A percentile compares a stretch with the other conserved stretches of the same genome.
Evolutionary conservation across 92 coral and sea anemone species (phyloP).

Genomic region (Bergia sp.): DNA sequence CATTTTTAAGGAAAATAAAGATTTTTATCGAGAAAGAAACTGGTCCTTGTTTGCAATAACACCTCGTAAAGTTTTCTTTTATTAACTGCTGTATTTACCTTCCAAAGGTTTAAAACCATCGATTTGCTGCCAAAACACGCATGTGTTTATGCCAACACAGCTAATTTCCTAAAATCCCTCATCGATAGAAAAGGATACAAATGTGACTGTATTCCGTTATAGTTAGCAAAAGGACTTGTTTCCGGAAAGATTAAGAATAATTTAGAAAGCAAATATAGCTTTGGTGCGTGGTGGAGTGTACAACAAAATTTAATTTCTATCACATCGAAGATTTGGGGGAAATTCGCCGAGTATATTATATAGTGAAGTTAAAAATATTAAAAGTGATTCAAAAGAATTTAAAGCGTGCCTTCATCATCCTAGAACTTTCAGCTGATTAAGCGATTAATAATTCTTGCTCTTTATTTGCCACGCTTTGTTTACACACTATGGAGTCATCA

Average conservation of each 20-base stretch:
- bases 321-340: background rate
- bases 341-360: background rate
- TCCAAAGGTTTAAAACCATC: conserved; percentile 1
- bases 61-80: conserved; percentile 20
- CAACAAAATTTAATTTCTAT: conserved; percentile 42
- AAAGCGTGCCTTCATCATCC: conserved; percentile 26
- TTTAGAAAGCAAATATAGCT: conserved; percentile 64
- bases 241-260: conserved; percentile 83
- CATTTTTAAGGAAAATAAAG: background rate
- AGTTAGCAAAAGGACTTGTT: conserved; percentile 71
- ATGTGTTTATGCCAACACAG: conserved; percentile 48
- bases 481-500: conserved; percentile 52
- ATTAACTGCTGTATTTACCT: conserved; percentile 49
- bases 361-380: background rate
- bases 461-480: conserved; percentile 60
- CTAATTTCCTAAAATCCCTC: conserved; percentile 58
- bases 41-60: background rate
- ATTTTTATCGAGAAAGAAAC: background rate
- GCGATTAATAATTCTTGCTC: conserved; percentile 30
- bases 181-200: conserved; percentile 53
- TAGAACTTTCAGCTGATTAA: conserved; percentile 40
- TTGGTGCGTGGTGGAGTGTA: conserved; percentile 43
- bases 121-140: conserved; percentile 28
- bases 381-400: conserved; percentile 31
- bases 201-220: conserved; percentile 50